These are phyloP conservation scores for Eulemur rubriventer DNA, from an alignment of 2,797 vertebrate genomes.

Conservation along the genomic window DNA sequence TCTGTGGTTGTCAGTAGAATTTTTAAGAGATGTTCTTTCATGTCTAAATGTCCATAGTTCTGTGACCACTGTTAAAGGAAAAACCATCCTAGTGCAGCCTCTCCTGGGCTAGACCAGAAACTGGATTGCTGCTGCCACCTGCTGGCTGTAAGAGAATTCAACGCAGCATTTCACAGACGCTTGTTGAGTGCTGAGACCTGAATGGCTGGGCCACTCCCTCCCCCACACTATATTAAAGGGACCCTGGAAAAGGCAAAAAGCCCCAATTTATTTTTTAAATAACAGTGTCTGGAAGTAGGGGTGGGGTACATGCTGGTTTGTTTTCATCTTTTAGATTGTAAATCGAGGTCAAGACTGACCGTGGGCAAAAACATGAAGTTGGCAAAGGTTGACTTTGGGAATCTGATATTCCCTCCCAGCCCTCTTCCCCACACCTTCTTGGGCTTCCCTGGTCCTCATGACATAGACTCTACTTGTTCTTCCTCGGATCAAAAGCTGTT, in stretches of 20 bases:
- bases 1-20: not conserved
- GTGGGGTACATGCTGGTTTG: not conserved
- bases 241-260: not conserved
- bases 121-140: conserved; percentile 73
- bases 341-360: conserved; percentile 7
- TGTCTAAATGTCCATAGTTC: not conserved
- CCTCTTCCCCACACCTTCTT: not conserved
- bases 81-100: not conserved
- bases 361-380: not conserved
- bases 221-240: not conserved
- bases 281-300: not conserved
- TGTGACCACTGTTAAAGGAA: not conserved
- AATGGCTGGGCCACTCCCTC: no score
- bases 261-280: not conserved
- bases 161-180: not conserved
- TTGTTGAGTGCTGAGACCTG: not conserved
- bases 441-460: not conserved
- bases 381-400: not conserved
- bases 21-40: not conserved
- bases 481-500: not conserved
- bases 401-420: not conserved
- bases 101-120: not conserved
- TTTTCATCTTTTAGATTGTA: not conserved
- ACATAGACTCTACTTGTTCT: not conserved
- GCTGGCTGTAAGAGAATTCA: not conserved